Percentiles rank a stretch among this genome's conserved stretches.
Evolutionary conservation across 2,113 vertebrate genomes (phyloP).

Genomic region (Charadrius vociferus): DNA sequence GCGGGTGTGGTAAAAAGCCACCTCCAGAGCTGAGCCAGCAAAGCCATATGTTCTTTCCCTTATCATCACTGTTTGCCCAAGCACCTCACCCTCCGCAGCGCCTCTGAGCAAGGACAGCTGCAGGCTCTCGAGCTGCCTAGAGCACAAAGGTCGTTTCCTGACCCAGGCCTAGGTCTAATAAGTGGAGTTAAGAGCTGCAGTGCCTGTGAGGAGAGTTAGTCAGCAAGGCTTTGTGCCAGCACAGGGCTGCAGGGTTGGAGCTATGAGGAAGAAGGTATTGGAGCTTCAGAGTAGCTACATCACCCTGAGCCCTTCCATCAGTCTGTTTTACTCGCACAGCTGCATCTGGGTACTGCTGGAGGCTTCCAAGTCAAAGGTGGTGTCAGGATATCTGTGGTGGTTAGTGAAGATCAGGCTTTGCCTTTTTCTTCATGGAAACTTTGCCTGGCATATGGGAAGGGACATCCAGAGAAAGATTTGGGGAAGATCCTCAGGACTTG

Average conservation of each 20-base stretch:
- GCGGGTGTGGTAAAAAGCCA: background rate
- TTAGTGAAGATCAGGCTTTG: background rate
- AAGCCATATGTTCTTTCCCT: background rate
- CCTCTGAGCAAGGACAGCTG: background rate
- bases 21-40: constrained; percentile 38
- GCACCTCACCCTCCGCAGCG: background rate
- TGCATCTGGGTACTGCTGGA: background rate
- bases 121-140: background rate
- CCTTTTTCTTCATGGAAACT: background rate
- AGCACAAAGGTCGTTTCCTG: background rate
- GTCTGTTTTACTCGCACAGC: background rate
- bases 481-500: background rate
- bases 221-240: background rate
- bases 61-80: background rate
- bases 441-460: background rate
- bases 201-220: background rate
- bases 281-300: background rate
- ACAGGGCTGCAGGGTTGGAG: background rate
- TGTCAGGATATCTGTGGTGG: background rate
- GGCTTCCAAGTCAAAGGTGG: background rate
- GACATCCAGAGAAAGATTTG: background rate
- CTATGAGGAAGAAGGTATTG: background rate
- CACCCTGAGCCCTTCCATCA: background rate
- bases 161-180: background rate
- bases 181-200: background rate